Evolutionary conservation across 2,888 invertebrate genomes (phyloP).

Genomic region (Tricholauxania praeusta): DNA sequence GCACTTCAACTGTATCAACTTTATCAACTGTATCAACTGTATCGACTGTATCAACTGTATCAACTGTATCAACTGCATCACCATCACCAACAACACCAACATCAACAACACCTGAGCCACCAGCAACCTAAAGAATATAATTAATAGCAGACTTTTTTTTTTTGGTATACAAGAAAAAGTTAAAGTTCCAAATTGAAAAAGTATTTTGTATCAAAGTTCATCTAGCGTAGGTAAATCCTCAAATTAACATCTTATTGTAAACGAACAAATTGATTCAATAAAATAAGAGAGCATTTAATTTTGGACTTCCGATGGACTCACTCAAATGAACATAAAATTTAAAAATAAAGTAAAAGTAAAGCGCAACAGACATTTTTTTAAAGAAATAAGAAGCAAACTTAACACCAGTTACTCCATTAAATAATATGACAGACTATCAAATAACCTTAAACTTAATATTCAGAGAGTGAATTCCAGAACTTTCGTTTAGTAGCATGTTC

Average conservation of each 20-base stretch:
- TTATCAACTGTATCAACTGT: background rate
- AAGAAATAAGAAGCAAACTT: too few species aligned
- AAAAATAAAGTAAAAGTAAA: too few species aligned
- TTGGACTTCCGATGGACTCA: background rate
- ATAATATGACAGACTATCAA: too few species aligned
- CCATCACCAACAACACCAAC: background rate
- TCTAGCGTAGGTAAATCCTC: background rate
- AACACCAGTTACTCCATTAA: too few species aligned
- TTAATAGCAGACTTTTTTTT: background rate
- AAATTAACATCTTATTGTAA: background rate
- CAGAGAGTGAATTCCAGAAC: too few species aligned
- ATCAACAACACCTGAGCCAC: background rate
- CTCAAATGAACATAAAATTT: too few species aligned
- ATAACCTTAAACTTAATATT: too few species aligned
- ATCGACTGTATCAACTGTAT: background rate
- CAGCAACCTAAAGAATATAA: background rate
- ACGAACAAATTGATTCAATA: background rate
- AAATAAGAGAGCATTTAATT: background rate
- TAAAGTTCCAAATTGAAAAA: too few species aligned
- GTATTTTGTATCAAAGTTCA: too few species aligned
- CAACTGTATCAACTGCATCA: background rate
- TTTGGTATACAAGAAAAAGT: too few species aligned
- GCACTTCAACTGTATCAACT: constrained; percentile 4
- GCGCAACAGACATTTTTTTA: too few species aligned
- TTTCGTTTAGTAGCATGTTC: too few species aligned